phyloP scores from a whole-genome alignment of 2,888 invertebrate genomes.

The Anarsia innoxiella region DNA sequence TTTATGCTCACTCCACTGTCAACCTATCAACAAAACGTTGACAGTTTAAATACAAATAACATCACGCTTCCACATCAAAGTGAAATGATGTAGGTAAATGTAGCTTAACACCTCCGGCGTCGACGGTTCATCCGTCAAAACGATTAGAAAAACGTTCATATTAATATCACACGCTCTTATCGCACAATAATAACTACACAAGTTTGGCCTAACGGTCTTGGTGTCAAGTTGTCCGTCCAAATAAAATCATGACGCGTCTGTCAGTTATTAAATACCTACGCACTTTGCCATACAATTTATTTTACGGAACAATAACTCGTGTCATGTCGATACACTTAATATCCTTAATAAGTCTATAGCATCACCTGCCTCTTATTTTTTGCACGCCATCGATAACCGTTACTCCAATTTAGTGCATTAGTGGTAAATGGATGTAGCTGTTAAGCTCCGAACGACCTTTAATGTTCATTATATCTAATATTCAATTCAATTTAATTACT shows the following conservation, averaged over 20 bases:
- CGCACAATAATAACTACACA: conserved; percentile 21
- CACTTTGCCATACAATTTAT: conserved; percentile 34
- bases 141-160: conserved; percentile 10
- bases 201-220: conserved; percentile 48
- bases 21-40: conserved; percentile 7
- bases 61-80: conserved; percentile 1
- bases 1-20: too few species aligned
- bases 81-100: background rate
- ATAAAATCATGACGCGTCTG: conserved; percentile 41
- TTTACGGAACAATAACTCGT: conserved; percentile 43
- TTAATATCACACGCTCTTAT: conserved; percentile 21
- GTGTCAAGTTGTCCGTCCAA: conserved; percentile 43
- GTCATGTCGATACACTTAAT: conserved; percentile 32
- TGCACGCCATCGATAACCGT: conserved; percentile 2
- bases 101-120: conserved; percentile 8
- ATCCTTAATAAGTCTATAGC: conserved; percentile 32
- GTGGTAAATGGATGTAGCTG: background rate
- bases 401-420: conserved; percentile 8
- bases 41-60: conserved; percentile 8
- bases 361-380: conserved; percentile 13
- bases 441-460: background rate
- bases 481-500: background rate
- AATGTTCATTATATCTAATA: too few species aligned
- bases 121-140: conserved; percentile 10
- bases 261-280: conserved; percentile 41